These are phyloP conservation scores for Acestrorhynchus altus DNA, from an alignment of 2,797 vertebrate species.

Conservation along the genomic window DNA sequence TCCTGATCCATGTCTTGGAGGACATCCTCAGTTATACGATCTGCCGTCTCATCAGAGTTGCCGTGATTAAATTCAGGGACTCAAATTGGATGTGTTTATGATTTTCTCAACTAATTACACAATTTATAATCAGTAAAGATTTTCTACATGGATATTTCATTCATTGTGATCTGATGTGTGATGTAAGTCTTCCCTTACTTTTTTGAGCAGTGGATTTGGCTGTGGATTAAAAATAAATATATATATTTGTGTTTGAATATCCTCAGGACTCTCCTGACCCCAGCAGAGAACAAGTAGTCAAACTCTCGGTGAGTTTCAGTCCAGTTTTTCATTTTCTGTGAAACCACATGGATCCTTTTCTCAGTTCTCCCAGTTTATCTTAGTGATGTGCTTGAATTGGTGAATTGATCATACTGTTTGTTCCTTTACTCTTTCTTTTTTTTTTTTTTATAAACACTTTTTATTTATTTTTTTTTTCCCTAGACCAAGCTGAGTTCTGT, in stretches of 20 bases:
- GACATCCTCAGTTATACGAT: too few relatives aligned
- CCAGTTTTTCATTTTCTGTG: not conserved
- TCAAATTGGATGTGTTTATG: too few relatives aligned
- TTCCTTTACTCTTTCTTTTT: not conserved
- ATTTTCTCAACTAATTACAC: too few relatives aligned
- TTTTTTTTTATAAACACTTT: conserved; percentile 9
- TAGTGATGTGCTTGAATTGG: not conserved
- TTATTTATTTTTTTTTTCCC: not conserved
- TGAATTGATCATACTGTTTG: not conserved
- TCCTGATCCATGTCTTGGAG: too few relatives aligned
- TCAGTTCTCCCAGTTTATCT: not conserved
- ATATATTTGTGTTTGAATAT: not conserved
- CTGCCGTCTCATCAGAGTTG: too few relatives aligned
- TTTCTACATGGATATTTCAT: too few relatives aligned
- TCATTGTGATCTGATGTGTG: too few relatives aligned
- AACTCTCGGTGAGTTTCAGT: conserved; percentile 90
- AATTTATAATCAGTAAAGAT: too few relatives aligned
- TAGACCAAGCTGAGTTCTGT: conserved; percentile 96
- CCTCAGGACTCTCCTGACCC: conserved; percentile 91
- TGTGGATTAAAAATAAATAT: not conserved
- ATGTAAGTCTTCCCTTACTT: too few relatives aligned
- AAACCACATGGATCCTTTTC: not conserved
- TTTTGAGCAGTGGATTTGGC: too few relatives aligned
- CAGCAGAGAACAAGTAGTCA: conserved; percentile 88
- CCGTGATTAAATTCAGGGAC: too few relatives aligned